Evolutionary conservation across 2,113 vertebrate genomes (phyloP), one percentile per base, ranked within the genome.

Genomic region (Uropsilus gracilis): DNA sequence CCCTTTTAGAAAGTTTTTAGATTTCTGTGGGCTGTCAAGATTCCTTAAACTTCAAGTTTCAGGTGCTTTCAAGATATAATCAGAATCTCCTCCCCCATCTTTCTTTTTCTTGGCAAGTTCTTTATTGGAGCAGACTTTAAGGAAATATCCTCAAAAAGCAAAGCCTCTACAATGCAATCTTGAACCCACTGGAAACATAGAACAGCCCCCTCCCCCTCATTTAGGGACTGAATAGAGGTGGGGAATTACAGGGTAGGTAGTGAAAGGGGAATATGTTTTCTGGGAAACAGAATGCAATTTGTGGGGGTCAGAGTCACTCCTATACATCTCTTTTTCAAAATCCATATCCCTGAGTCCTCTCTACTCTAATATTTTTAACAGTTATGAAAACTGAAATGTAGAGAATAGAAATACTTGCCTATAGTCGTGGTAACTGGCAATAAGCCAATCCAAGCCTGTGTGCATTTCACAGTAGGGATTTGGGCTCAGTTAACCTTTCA

Each of bases 21-120:
- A 82, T 82, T 89, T 46, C 83, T 68, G 8, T 86, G 68, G 42
- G 22, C 66, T 81, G 61, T 50, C 39, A 87, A 42, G 32, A 5
- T 96, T 42, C 37, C 72, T 81, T 93, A 94, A 86, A 96, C 44
- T 66, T 94, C 50, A 90, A 37, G 72, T 50, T 86, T 91, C 72
- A 66, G 10, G 17, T 85, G n/a, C 39, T 72, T 72, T 44, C 30
- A 30, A 72, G 26, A 68, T 50, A 55, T 39, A 86, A 91, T 86
- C 68, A 64, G 93, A 95, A n/a, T 89, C 1, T 0, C 78, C 53
- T 82, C 55, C 69, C 91, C 32, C 61, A 86, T 66, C 68, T 89
- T 87, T 93, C 81, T 81, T 48, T 48, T 39, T 53, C 48, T 28
- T 18, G 42, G 32, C 90, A 93, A 93, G 81, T 88, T 93, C 92